Percentiles rank a stretch among this genome's conserved stretches.
These are phyloP conservation scores for Plodia interpunctella DNA, from an alignment of 1,140 invertebrate species.

Conservation along the genomic window DNA sequence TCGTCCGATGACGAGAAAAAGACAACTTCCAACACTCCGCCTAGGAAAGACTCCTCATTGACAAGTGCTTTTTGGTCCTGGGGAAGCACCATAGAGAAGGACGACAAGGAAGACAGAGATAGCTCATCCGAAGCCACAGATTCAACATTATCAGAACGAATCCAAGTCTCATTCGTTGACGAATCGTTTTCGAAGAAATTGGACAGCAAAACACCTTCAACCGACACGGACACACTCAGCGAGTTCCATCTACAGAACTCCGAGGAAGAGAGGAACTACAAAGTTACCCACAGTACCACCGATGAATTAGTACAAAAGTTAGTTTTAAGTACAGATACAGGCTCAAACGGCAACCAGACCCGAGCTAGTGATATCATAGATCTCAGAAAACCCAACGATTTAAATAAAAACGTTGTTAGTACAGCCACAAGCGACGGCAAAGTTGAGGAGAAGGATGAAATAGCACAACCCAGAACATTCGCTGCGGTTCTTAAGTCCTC, in stretches of 20 bases:
- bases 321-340: constrained; percentile 58
- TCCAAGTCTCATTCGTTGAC: constrained; percentile 65
- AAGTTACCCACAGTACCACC: constrained; percentile 67
- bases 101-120: constrained; percentile 54
- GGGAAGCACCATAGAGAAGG: constrained; percentile 52
- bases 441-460: constrained; percentile 26
- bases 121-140: constrained; percentile 57
- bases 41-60: constrained; percentile 63
- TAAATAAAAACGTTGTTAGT: constrained; percentile 41
- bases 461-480: constrained; percentile 48
- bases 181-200: constrained; percentile 67
- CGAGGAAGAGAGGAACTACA: constrained; percentile 22
- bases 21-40: constrained; percentile 56
- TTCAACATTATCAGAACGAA: constrained; percentile 61
- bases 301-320: constrained; percentile 73
- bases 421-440: constrained; percentile 22
- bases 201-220: constrained; percentile 67
- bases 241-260: constrained; percentile 56
- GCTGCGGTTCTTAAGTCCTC: constrained; percentile 61
- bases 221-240: constrained; percentile 64
- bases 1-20: constrained; percentile 57
- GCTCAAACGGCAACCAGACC: constrained; percentile 33
- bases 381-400: constrained; percentile 64
- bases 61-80: constrained; percentile 73
- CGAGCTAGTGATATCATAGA: constrained; percentile 52